Base-by-base conservation (phyloP, 2,797 vertebrate species). In the Kryptolebias ocellatus region DNA sequence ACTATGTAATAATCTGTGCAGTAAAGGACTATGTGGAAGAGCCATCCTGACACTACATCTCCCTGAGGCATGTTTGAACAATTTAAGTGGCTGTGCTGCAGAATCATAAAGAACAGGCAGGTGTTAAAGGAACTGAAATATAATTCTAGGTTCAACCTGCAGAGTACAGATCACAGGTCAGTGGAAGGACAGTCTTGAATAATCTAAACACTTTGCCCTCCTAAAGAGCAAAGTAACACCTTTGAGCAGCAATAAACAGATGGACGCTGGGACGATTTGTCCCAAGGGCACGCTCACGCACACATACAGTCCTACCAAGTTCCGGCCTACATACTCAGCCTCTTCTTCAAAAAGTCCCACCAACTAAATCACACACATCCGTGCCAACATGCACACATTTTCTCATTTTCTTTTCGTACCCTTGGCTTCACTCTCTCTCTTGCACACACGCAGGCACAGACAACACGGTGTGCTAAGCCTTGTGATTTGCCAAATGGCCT, bases 401-500 rank as follows among this genome's bases (percentile, higher is more conserved):
- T 63, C 39, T 53, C 7, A 24, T 67, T 63, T 44, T 53, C 27
- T 51, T 1, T 67, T 24, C 46, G 39, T 44, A 56, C 69, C 27
- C 20, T 65, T 53, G 16, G 14, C 18, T 18, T 53, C 37, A 4
- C 28, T 34, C 50, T 12, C 55, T 39, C 55, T 16, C 14, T 10
- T 64, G 31, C 17, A 16, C 50, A 52, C 27, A 34, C 39, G 53
- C 28, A 20, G 58, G 47, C 28, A 20, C 2, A 55, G 39, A 47
- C 63, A 51, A 69, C 72, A 70, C 61, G 67, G 51, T 58, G 70
- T 61, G 69, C 67, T 79, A 76, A 80, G 71, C 57, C 82, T 77
- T 24, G 82, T 84, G 86, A 80, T 82, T 80, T 76, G 81, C 87
- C 88, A 86, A 90, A 90, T 87, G 85, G 80, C 65, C 67, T 37